phyloP scores from a whole-genome alignment of 2,888 invertebrate species.

The Cremastobaeus sp. region DNA sequence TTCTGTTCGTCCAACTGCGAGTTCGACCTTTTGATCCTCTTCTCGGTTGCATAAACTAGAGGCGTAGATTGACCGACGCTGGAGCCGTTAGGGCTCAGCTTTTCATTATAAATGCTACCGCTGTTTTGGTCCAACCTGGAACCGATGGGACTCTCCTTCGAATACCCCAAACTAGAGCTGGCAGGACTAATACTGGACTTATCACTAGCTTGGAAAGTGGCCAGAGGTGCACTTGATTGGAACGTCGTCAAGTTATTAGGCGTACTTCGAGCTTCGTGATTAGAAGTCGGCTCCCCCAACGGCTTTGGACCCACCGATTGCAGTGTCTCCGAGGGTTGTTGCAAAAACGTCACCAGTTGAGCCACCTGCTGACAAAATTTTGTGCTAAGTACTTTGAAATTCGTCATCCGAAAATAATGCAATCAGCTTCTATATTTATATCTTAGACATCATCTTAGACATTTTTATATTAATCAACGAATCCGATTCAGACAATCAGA shows the following conservation, averaged over 20 bases:
- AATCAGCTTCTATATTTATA: too few relatives aligned
- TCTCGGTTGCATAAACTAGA: conserved; percentile 70
- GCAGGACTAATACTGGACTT: conserved; percentile 75
- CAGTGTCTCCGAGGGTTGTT: conserved; percentile 79
- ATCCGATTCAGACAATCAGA: too few relatives aligned
- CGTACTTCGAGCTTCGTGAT: conserved; percentile 70
- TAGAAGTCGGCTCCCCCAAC: conserved; percentile 72
- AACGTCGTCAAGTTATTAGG: conserved; percentile 75
- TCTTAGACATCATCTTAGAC: too few relatives aligned
- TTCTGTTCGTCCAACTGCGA: conserved; percentile 75
- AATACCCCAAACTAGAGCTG: conserved; percentile 73
- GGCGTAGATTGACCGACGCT: conserved; percentile 74
- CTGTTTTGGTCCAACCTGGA: conserved; percentile 73
- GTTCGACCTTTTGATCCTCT: conserved; percentile 63
- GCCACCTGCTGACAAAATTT: conserved; percentile 80
- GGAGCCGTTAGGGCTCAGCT: conserved; percentile 73
- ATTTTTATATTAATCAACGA: too few relatives aligned
- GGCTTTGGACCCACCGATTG: conserved; percentile 77
- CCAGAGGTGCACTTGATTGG: conserved; percentile 73
- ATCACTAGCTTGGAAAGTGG: conserved; percentile 75
- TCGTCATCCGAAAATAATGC: too few relatives aligned
- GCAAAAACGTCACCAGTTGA: conserved; percentile 88
- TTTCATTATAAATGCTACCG: conserved; percentile 69
- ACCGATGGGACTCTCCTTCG: conserved; percentile 72
- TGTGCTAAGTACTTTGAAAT: too few relatives aligned